phyloP scores from a whole-genome alignment of 1,140 invertebrate species.

The Orussus abietinus region DNA sequence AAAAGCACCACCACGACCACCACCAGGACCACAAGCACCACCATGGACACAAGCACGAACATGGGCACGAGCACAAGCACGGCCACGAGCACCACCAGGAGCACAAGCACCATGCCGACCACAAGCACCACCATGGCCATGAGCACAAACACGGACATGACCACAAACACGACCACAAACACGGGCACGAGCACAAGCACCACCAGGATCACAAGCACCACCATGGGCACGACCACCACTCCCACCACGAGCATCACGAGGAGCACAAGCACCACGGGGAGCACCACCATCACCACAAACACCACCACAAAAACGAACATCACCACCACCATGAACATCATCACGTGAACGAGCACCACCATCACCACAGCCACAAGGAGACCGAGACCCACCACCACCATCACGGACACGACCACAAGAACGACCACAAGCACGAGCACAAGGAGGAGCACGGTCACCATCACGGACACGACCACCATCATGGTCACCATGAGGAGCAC shows the following conservation, averaged over 20 bases:
- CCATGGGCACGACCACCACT: constrained; percentile 35
- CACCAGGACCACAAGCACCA: constrained; percentile 8
- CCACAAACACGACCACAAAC: constrained; percentile 30
- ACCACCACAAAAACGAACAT: constrained; percentile 33
- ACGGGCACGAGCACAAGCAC: constrained; percentile 35
- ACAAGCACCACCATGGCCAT: constrained; percentile 27
- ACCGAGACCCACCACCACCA: constrained; percentile 43
- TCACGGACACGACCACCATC: constrained; percentile 35
- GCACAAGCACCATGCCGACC: constrained; percentile 25
- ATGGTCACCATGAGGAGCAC: constrained; percentile 36
- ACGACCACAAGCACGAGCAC: constrained; percentile 28
- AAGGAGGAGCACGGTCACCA: constrained; percentile 34
- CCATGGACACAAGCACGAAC: constrained; percentile 24
- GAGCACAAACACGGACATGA: constrained; percentile 29
- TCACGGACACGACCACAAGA: constrained; percentile 40
- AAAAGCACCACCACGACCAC: constrained; percentile 17
- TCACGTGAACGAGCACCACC: constrained; percentile 35
- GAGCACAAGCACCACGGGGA: constrained; percentile 41
- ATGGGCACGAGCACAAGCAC: constrained; percentile 24
- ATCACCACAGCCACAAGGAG: constrained; percentile 43
- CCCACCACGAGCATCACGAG: constrained; percentile 39
- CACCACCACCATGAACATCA: constrained; percentile 35
- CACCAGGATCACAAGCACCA: constrained; percentile 30
- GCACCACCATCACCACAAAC: constrained; percentile 36
- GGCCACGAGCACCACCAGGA: constrained; percentile 24